Evolutionary conservation across 2,113 vertebrate species (phyloP).

Genomic region (Balaeniceps rex): DNA sequence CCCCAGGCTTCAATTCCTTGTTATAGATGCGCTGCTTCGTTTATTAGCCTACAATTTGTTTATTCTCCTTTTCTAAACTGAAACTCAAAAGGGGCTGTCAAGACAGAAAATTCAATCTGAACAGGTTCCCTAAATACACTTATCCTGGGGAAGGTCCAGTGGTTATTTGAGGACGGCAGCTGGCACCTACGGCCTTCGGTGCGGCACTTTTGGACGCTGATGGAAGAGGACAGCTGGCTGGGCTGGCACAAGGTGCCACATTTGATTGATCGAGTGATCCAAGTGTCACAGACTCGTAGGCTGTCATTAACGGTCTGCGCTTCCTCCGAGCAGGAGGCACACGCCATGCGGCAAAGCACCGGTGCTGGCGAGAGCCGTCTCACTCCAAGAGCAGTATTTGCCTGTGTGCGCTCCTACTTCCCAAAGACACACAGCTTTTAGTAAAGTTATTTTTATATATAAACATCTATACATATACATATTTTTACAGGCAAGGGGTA

Average conservation of each 20-base stretch:
- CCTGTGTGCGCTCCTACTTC: background rate
- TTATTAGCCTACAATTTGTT: conserved; percentile 60
- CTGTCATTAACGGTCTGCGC: conserved; percentile 30
- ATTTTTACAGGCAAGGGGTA: background rate
- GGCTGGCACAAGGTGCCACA: conserved; percentile 73
- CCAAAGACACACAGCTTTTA: background rate
- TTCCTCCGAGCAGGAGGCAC: background rate
- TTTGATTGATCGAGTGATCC: conserved; percentile 74
- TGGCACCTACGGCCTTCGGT: conserved; percentile 65
- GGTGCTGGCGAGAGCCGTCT: accelerated
- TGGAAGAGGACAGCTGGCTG: conserved; percentile 81
- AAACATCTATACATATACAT: accelerated
- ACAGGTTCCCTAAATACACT: background rate
- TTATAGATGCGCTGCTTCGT: background rate
- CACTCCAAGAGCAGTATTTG: background rate
- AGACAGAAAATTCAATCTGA: conserved; percentile 39
- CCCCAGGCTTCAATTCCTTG: background rate
- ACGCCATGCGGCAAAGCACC: background rate
- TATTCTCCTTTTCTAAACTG: conserved; percentile 41
- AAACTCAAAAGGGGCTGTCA: conserved; percentile 23
- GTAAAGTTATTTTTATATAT: background rate
- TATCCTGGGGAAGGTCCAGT: conserved; percentile 57
- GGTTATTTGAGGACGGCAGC: conserved; percentile 72
- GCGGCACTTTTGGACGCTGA: conserved; percentile 74
- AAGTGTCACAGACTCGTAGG: conserved; percentile 47